phyloP scores from a whole-genome alignment of 2,888 invertebrate species.

The Nemapogon koenigi region DNA sequence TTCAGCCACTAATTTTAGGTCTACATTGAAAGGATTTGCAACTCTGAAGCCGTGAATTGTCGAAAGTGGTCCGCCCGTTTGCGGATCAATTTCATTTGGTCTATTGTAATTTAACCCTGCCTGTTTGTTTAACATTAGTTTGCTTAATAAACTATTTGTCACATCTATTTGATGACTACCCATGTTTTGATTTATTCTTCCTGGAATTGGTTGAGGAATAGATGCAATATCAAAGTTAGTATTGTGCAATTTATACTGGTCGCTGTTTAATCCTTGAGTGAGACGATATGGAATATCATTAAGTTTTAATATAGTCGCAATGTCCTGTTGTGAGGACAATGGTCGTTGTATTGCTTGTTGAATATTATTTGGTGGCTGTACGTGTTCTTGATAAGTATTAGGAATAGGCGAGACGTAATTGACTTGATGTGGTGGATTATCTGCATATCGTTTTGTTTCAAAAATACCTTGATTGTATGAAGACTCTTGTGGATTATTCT shows the following conservation, averaged over 20 bases:
- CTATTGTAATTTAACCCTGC: conserved; percentile 26
- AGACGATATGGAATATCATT: conserved; percentile 47
- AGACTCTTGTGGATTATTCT: conserved; percentile 21
- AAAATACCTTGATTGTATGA: conserved; percentile 25
- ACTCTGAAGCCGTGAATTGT: conserved; percentile 57
- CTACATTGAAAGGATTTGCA: conserved; percentile 58
- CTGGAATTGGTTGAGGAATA: conserved; percentile 39
- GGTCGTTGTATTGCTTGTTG: conserved; percentile 31
- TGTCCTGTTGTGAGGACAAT: conserved; percentile 31
- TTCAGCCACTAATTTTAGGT: conserved; percentile 52
- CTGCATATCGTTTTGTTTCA: conserved; percentile 27
- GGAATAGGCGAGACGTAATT: conserved; percentile 27
- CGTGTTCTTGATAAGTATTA: conserved; percentile 31
- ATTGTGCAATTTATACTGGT: conserved; percentile 32
- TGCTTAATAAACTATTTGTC: conserved; percentile 36
- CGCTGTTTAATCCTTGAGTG: conserved; percentile 33
- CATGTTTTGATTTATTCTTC: conserved; percentile 50
- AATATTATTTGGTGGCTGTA: conserved; percentile 29
- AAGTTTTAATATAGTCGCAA: conserved; percentile 38
- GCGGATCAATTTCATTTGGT: conserved; percentile 35
- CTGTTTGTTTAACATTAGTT: conserved; percentile 39
- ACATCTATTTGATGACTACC: conserved; percentile 50
- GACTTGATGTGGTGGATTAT: conserved; percentile 27
- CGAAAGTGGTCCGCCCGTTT: conserved; percentile 31
- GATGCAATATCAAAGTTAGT: conserved; percentile 36